phyloP scores from a whole-genome alignment of 2,797 vertebrate species.

The Arremon brunneinucha region DNA sequence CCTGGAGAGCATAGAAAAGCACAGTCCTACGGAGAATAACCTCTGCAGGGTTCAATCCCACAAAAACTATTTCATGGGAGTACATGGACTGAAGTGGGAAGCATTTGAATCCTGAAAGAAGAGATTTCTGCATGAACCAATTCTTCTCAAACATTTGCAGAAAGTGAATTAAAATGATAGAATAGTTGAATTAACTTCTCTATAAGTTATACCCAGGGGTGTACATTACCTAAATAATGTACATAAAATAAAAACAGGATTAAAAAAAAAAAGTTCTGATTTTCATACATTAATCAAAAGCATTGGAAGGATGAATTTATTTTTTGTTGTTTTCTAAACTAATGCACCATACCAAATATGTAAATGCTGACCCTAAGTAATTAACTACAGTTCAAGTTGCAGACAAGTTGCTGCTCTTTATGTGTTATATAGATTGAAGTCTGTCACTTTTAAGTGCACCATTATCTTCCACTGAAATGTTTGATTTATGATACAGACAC shows the following conservation, averaged over 20 bases:
- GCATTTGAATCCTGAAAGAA: not conserved
- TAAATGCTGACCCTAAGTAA: not conserved
- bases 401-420: constrained; percentile 12
- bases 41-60: not conserved
- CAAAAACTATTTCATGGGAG: not conserved
- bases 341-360: not conserved
- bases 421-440: not conserved
- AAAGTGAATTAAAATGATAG: not conserved
- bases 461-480: constrained; percentile 36
- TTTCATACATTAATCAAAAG: not conserved
- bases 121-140: not conserved
- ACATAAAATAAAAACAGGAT: not conserved
- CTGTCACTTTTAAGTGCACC: not conserved
- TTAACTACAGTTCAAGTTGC: not conserved
- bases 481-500: constrained; percentile 57
- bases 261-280: not conserved
- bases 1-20: not conserved
- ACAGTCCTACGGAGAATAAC: not conserved
- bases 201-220: not conserved
- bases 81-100: not conserved
- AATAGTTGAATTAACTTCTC: not conserved
- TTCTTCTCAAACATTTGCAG: not conserved
- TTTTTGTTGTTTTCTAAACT: not conserved
- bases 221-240: not conserved
- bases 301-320: not conserved